Percentiles rank a stretch among this genome's conserved stretches.
phyloP scores from a whole-genome alignment of 2,113 vertebrate species.

The Pomatorhinus ruficollis region DNA sequence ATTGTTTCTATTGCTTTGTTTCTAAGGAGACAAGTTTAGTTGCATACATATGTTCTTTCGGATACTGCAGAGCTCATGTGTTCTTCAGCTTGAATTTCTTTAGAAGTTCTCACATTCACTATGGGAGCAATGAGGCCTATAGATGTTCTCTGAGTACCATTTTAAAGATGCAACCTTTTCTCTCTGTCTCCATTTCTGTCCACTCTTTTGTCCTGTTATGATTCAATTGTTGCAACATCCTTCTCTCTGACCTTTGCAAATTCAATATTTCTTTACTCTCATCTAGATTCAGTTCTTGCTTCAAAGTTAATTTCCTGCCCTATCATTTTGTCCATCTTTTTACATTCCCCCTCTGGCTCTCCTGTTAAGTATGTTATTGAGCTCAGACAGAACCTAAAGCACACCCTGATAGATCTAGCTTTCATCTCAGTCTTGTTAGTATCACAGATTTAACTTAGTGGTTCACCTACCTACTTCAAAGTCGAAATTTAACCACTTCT shows the following conservation, averaged over 20 bases:
- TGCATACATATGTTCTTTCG: neutral
- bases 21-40: neutral
- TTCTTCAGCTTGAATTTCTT: neutral
- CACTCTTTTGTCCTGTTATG: neutral
- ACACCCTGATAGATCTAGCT: neutral
- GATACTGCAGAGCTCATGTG: neutral
- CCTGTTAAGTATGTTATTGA: neutral
- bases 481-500: neutral
- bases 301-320: conserved; percentile 1
- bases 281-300: neutral
- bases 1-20: neutral
- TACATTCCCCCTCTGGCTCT: neutral
- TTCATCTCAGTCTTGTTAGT: neutral
- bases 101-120: neutral
- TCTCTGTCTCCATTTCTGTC: neutral
- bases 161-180: neutral
- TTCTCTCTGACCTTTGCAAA: conserved; percentile 40
- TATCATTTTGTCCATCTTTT: neutral
- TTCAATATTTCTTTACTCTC: conserved; percentile 1
- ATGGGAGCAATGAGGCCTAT: neutral
- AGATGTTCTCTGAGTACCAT: neutral
- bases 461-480: neutral
- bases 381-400: neutral
- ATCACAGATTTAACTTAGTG: neutral
- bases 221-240: neutral